Conservation (phyloP, 2,113 vertebrate species). For the Leucopsar rothschildi region DNA sequence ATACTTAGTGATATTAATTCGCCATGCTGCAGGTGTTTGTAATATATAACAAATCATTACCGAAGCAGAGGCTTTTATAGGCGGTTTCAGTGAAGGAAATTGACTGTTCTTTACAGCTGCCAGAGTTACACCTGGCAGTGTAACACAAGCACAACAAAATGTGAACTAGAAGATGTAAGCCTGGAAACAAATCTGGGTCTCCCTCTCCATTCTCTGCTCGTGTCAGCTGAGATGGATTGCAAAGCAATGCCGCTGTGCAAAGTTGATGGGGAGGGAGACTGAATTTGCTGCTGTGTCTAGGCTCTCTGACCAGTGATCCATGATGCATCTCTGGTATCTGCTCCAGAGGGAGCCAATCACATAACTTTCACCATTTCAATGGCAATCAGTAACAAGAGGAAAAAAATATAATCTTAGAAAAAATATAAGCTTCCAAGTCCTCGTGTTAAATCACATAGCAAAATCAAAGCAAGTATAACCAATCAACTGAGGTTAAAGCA, state of each 20-base stretch:
- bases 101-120: constrained; percentile 41
- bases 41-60: constrained; percentile 47
- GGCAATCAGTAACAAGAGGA: constrained; percentile 40
- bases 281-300: constrained; percentile 6
- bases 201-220: neutral
- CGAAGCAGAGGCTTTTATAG: constrained; percentile 50
- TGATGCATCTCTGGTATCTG: constrained; percentile 20
- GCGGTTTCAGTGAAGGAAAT: constrained; percentile 23
- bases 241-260: neutral
- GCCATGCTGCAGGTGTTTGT: constrained; percentile 53
- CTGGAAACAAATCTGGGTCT: neutral
- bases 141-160: constrained; percentile 29
- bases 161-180: neutral
- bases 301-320: constrained; percentile 39
- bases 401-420: constrained; percentile 42
- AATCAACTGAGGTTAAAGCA: neutral
- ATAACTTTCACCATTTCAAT: constrained; percentile 38
- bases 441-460: neutral
- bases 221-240: neutral
- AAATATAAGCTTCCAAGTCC: neutral
- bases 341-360: constrained; percentile 60
- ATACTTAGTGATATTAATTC: constrained; percentile 65
- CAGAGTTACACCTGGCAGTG: constrained; percentile 43
- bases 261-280: neutral
- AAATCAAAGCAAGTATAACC: constrained; percentile 33